These are phyloP conservation scores for Archilochus colubris DNA, from an alignment of 2,113 vertebrate species.

Conservation along the genomic window DNA sequence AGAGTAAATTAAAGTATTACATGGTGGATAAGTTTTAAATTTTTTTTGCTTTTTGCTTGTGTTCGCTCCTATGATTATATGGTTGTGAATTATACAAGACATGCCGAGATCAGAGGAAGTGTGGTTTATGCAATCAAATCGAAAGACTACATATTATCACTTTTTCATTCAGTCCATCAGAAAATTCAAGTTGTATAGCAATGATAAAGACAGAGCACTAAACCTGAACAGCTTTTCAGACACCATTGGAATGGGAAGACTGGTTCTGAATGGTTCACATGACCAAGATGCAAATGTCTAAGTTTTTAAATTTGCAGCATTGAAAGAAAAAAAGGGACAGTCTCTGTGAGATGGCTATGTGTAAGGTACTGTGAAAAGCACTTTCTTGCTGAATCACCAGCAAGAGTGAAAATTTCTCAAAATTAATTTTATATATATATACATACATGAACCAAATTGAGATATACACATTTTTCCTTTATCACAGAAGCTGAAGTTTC, in stretches of 20 bases:
- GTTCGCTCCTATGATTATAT: background rate
- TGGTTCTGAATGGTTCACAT: background rate
- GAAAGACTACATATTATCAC: background rate
- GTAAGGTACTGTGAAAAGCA: background rate
- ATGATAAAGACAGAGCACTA: background rate
- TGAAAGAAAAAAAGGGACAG: background rate
- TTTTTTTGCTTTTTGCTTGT: background rate
- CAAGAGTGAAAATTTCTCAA: background rate
- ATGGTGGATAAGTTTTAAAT: background rate
- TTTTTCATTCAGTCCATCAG: constrained; percentile 6
- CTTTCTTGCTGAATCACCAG: constrained; percentile 37
- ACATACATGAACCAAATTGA: background rate
- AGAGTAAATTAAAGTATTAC: constrained; percentile 9
- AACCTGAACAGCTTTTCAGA: background rate
- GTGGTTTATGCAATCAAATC: background rate
- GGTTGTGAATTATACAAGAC: background rate
- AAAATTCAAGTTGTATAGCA: background rate
- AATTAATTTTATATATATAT: background rate
- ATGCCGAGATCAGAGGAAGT: background rate
- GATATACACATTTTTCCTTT: background rate
- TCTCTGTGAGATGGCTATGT: background rate
- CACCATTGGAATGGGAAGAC: background rate
- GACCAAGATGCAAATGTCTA: background rate
- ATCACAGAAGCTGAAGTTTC: background rate
- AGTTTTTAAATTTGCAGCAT: background rate